phyloP scores from a whole-genome alignment of 1,140 invertebrate genomes.

The Drosophila nikananu region DNA sequence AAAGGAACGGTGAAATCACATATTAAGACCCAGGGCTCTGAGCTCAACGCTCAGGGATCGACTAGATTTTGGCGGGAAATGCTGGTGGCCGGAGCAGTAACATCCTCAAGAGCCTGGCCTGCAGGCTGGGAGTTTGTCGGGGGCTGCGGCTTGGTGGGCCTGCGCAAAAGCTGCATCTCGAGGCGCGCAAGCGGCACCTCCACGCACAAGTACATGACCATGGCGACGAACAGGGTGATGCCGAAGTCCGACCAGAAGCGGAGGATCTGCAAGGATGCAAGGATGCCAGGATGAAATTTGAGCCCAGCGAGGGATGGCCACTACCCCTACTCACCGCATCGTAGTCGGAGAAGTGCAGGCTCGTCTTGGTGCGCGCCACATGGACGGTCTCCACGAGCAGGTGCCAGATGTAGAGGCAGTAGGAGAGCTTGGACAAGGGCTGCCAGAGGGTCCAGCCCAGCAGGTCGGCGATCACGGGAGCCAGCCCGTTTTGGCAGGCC shows the following conservation, averaged over 20 bases:
- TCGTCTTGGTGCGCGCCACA: slow-evolving; percentile 57
- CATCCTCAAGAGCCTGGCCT: background rate
- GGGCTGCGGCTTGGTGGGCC: background rate
- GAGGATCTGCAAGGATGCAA: slow-evolving; percentile 38
- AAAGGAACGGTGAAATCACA: slow-evolving; percentile 1
- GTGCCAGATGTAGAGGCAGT: slow-evolving; percentile 87
- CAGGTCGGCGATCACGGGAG: slow-evolving; percentile 86
- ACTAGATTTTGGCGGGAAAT: slow-evolving; percentile 68
- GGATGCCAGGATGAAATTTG: too few relatives aligned
- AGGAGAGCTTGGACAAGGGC: slow-evolving; percentile 86
- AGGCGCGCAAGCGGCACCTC: slow-evolving; percentile 62
- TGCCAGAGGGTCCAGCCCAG: slow-evolving; percentile 86
- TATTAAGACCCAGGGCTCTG: background rate
- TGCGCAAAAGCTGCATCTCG: slow-evolving; percentile 43
- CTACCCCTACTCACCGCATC: slow-evolving; percentile 67
- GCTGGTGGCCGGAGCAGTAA: slow-evolving; percentile 19
- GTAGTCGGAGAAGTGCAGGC: slow-evolving; percentile 76
- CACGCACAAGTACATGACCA: slow-evolving; percentile 62
- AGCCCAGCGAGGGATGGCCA: background rate
- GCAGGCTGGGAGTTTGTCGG: background rate
- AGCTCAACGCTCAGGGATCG: slow-evolving; percentile 21
- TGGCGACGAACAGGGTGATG: slow-evolving; percentile 58
- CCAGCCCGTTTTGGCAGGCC: slow-evolving; percentile 88
- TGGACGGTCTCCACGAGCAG: slow-evolving; percentile 72
- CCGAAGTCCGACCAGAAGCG: slow-evolving; percentile 77